These are phyloP conservation scores for Carcina quercana DNA, from an alignment of 2,888 invertebrate genomes.

Conservation along the genomic window DNA sequence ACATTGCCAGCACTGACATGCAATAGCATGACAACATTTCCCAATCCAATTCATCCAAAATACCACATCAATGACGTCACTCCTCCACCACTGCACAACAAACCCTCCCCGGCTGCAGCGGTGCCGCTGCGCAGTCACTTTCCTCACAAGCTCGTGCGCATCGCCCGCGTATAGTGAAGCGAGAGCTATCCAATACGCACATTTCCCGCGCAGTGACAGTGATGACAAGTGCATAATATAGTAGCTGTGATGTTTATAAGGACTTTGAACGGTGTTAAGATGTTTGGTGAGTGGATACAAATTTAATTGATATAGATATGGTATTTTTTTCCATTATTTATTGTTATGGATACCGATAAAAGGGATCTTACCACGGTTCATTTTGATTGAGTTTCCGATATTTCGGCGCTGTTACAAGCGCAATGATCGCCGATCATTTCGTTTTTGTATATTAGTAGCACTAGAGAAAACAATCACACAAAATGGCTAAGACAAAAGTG, in stretches of 20 bases:
- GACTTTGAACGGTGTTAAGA: constrained; percentile 51
- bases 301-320: neutral
- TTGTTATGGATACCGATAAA: too few species aligned
- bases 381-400: too few species aligned
- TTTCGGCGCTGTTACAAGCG: too few species aligned
- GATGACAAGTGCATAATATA: constrained; percentile 48
- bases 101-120: too few species aligned
- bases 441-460: too few species aligned
- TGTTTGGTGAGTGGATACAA: constrained; percentile 46
- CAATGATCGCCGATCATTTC: too few species aligned
- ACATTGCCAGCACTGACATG: too few species aligned
- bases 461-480: too few species aligned
- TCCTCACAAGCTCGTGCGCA: constrained; percentile 24
- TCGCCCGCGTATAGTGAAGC: neutral
- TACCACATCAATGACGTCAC: too few species aligned
- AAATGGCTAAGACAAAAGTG: too few species aligned
- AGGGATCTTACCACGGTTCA: too few species aligned
- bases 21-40: neutral
- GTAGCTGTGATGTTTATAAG: constrained; percentile 27
- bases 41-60: too few species aligned
- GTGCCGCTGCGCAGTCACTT: constrained; percentile 25
- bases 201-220: constrained; percentile 49
- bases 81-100: neutral
- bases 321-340: neutral
- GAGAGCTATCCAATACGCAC: neutral